phyloP scores from a whole-genome alignment of 2,888 invertebrate species.

The Andrena praecox region DNA sequence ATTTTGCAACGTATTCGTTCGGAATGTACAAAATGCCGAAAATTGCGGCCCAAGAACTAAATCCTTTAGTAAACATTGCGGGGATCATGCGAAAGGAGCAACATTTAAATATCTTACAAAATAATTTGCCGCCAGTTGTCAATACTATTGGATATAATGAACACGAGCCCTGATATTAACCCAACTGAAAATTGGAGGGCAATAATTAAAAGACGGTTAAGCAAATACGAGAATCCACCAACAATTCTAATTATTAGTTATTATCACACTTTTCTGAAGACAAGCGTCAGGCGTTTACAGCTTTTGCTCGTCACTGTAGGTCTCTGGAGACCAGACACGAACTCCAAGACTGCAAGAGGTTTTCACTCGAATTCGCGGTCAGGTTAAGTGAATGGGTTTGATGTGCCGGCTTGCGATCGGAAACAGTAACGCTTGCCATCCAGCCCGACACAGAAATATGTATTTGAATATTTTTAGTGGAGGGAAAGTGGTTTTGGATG shows the following conservation, averaged over 20 bases:
- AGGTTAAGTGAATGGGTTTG: too few species aligned
- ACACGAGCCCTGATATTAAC: neutral
- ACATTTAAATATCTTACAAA: conserved; percentile 6
- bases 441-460: too few species aligned
- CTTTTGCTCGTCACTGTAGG: too few species aligned
- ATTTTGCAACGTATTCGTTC: neutral
- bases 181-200: neutral
- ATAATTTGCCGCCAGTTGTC: neutral
- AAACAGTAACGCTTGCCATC: neutral
- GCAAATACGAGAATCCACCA: too few species aligned
- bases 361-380: too few species aligned
- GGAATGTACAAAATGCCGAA: neutral
- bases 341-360: too few species aligned
- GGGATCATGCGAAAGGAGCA: neutral
- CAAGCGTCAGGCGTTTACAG: too few species aligned
- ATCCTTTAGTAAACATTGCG: neutral
- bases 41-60: neutral
- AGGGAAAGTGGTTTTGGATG: neutral
- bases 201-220: neutral
- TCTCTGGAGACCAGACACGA: too few species aligned
- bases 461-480: neutral
- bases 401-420: neutral
- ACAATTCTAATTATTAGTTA: too few species aligned
- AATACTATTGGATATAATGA: neutral
- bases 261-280: too few species aligned